phyloP scores from a whole-genome alignment of 1,140 invertebrate genomes.

The Drosophila baimaii region DNA sequence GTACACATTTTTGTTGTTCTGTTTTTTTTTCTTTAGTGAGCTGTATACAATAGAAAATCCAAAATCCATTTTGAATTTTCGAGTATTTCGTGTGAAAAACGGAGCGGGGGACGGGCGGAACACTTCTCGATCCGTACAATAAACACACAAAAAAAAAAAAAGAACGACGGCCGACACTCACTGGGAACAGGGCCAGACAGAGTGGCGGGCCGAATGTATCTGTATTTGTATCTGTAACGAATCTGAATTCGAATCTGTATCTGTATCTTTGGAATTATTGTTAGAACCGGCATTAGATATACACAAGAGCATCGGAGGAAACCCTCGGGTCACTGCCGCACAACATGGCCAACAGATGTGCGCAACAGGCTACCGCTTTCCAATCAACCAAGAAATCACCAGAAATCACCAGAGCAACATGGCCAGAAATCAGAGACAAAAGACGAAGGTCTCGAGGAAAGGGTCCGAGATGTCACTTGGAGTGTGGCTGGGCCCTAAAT shows the following conservation, averaged over 20 bases:
- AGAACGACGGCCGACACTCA: slow-evolving; percentile 46
- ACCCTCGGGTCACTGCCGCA: slow-evolving; percentile 47
- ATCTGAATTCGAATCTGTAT: slow-evolving; percentile 60
- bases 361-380: slow-evolving; percentile 72
- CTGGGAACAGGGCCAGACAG: slow-evolving; percentile 61
- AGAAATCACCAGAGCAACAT: slow-evolving; percentile 24
- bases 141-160: slow-evolving; percentile 23
- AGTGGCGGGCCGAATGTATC: slow-evolving; percentile 61
- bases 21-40: not conserved
- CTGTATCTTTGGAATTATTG: slow-evolving; percentile 49
- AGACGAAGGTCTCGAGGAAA: slow-evolving; percentile 48
- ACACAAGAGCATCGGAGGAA: slow-evolving; percentile 33
- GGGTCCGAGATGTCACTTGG: slow-evolving; percentile 68
- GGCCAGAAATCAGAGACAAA: slow-evolving; percentile 44
- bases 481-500: slow-evolving; percentile 71
- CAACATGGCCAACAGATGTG: slow-evolving; percentile 72
- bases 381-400: slow-evolving; percentile 50
- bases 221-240: slow-evolving; percentile 68
- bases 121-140: slow-evolving; percentile 30
- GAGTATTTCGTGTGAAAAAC: slow-evolving; percentile 57
- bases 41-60: slow-evolving; percentile 57
- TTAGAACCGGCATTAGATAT: slow-evolving; percentile 62
- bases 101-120: slow-evolving; percentile 15
- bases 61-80: slow-evolving; percentile 59
- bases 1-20: slow-evolving; percentile 25